Percentiles rank a stretch among this genome's conserved stretches.
phyloP scores from a whole-genome alignment of 2,113 vertebrate species.

The Eidolon helvum region DNA sequence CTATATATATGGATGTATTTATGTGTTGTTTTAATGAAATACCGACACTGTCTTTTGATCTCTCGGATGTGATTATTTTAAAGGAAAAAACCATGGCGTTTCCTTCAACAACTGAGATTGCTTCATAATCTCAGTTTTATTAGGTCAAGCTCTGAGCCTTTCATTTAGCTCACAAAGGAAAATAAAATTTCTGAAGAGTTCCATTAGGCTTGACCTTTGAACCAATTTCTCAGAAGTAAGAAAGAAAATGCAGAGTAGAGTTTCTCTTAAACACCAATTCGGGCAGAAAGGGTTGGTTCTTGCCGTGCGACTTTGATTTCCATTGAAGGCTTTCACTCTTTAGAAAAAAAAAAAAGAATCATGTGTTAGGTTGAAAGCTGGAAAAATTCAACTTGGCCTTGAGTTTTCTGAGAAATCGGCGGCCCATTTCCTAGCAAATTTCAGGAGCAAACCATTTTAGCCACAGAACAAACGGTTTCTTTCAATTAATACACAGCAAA shows the following conservation, averaged over 20 bases:
- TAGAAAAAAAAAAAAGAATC: slow-evolving; percentile 41
- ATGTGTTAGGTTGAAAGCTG: slow-evolving; percentile 55
- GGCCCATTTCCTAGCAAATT: slow-evolving; percentile 33
- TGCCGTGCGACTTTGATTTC: slow-evolving; percentile 52
- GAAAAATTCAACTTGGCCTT: slow-evolving; percentile 67
- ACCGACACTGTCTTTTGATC: neutral
- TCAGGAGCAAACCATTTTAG: slow-evolving; percentile 60
- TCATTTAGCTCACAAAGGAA: slow-evolving; percentile 59
- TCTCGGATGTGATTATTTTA: neutral
- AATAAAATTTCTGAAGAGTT: slow-evolving; percentile 51
- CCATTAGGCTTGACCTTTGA: slow-evolving; percentile 60
- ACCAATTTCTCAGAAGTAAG: slow-evolving; percentile 52
- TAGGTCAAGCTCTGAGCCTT: slow-evolving; percentile 54
- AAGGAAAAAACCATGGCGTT: neutral
- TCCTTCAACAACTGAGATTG: slow-evolving; percentile 16
- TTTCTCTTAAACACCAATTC: slow-evolving; percentile 19
- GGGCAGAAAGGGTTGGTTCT: slow-evolving; percentile 40
- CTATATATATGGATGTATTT: neutral
- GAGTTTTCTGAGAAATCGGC: slow-evolving; percentile 58
- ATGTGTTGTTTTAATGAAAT: neutral
- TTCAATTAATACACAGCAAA: slow-evolving; percentile 55
- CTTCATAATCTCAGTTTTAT: slow-evolving; percentile 41
- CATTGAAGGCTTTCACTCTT: slow-evolving; percentile 64
- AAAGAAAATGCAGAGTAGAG: neutral
- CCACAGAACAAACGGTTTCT: slow-evolving; percentile 52